phyloP scores from a whole-genome alignment of 2,113 vertebrate genomes.

The Melozone crissalis region DNA sequence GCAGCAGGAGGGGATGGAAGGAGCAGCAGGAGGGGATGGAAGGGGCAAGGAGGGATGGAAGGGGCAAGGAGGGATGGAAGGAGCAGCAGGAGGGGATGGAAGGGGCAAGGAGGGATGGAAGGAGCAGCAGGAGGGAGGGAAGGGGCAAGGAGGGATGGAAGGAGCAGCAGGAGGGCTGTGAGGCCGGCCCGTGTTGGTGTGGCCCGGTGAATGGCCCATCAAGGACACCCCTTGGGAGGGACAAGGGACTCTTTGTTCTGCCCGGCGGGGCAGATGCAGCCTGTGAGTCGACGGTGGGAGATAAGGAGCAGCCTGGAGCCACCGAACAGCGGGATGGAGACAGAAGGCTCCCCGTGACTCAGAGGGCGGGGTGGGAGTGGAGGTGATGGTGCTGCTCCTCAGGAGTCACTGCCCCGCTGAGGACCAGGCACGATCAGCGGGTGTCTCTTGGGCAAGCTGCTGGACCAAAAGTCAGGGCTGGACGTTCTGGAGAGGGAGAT shows the following conservation, averaged over 20 bases:
- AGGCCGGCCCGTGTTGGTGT: background rate
- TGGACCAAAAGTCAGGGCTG: background rate
- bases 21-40: too few species aligned
- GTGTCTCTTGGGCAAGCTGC: background rate
- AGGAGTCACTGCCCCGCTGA: background rate
- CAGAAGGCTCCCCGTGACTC: background rate
- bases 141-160: background rate
- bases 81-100: background rate
- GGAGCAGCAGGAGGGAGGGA: background rate
- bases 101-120: accelerated
- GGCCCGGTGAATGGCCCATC: background rate
- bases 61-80: background rate
- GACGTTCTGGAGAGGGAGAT: background rate
- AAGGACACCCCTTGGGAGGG: background rate
- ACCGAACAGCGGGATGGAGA: accelerated
- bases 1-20: accelerated
- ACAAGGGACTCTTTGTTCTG: background rate
- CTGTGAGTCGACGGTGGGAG: accelerated
- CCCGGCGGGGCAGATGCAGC: background rate
- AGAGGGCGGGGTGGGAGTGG: background rate
- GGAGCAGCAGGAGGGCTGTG: accelerated
- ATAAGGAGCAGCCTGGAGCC: background rate
- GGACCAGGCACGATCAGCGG: background rate
- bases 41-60: too few species aligned
- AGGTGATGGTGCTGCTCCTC: background rate